Evolutionary conservation across 2,888 invertebrate genomes (phyloP), one percentile per base, ranked within the genome.

Genomic region (Hirtodrosophila trivittata): DNA sequence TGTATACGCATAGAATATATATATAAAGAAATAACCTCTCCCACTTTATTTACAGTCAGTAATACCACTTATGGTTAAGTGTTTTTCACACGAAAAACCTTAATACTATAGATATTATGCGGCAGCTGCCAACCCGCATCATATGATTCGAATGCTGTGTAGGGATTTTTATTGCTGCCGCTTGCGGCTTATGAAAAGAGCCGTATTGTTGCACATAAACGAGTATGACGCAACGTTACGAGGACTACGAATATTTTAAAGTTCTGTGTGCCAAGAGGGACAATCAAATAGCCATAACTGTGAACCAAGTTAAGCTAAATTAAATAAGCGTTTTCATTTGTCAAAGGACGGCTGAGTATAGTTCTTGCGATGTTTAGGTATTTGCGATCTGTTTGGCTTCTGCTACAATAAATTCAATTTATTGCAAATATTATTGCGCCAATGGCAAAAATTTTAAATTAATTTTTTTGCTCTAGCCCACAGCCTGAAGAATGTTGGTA

Each of bases 351-450:
- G 51, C 57, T 39, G 66, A 57, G 57, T 69, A 69, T 69, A 63
- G 1, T 9, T 32, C 5, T 3, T 32, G 10, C 14, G 16, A 12
- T 12, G 50, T 3, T 3, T 21, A 5, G 5, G 18, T n/a, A 7
- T 37, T 37, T 51, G n/a, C 10, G 16, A 39, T 5, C 37, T 30
- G 28, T 30, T 55, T 54, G 54, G 58, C 51, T 66, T 32, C 38
- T 37, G 39, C 16, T 25, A 26, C 33, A 42, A 52, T 41, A 62
- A 73, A 77, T 66, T 66, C 66, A 74, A 77, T 68, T 81, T 77
- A 59, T 71, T 77, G 68, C 62, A 77, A 77, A 77, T 77, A 81
- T 81, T 81, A 71, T 66, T 66, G 30, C 38, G 71, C 77, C 77
- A 68, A 64, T 64, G 62, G 81, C 77, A 51, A 65, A 78, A 75